phyloP scores from a whole-genome alignment of 2,113 vertebrate species.

The Petaurus breviceps region DNA sequence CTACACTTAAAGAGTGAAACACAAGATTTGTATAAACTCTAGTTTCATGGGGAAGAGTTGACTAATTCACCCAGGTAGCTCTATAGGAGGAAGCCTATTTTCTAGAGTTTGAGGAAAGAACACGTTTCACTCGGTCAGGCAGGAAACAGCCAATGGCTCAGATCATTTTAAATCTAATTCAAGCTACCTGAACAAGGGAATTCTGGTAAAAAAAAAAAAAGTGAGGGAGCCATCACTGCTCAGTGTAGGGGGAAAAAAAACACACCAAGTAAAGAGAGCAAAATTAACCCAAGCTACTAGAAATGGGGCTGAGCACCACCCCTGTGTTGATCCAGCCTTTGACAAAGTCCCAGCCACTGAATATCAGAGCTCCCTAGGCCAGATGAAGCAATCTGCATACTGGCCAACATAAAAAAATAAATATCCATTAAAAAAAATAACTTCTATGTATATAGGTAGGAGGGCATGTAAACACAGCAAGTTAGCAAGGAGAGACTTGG shows the following conservation, averaged over 20 bases:
- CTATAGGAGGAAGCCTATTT: background rate
- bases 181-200: slow-evolving; percentile 64
- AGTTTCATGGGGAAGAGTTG: background rate
- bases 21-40: slow-evolving; percentile 14
- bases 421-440: slow-evolving; percentile 76
- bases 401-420: slow-evolving; percentile 80
- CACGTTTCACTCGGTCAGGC: slow-evolving; percentile 56
- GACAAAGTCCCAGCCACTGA: background rate
- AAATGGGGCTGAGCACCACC: background rate
- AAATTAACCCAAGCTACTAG: background rate
- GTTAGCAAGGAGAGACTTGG: background rate
- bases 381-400: slow-evolving; percentile 54
- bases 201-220: background rate
- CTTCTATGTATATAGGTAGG: slow-evolving; percentile 52
- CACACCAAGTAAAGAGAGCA: background rate
- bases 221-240: background rate
- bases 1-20: slow-evolving; percentile 1
- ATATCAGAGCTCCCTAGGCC: background rate
- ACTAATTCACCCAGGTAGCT: background rate
- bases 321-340: background rate
- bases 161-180: slow-evolving; percentile 69
- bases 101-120: background rate
- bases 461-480: slow-evolving; percentile 4
- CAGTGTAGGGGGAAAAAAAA: background rate
- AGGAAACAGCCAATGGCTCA: slow-evolving; percentile 74